These are phyloP conservation scores for Macroglossus sobrinus DNA, from an alignment of 2,113 vertebrate species.

Conservation along the genomic window DNA sequence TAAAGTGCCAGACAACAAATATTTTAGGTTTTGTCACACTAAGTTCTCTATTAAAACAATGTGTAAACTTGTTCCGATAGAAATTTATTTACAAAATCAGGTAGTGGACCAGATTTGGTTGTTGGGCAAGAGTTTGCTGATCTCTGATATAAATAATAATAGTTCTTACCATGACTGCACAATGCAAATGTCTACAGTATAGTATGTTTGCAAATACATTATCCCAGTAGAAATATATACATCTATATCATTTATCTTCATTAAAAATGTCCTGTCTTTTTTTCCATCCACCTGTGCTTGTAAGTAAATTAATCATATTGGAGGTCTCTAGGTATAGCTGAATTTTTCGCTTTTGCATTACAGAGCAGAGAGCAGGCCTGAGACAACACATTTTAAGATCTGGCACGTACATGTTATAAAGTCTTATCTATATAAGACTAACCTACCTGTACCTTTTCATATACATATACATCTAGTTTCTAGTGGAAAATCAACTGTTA, in stretches of 20 bases:
- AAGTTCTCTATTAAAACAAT: not conserved
- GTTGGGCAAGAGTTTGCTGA: not conserved
- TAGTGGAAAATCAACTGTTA: not conserved
- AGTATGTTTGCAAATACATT: not conserved
- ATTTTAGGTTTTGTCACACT: not conserved
- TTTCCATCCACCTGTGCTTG: not conserved
- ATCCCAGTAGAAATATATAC: not conserved
- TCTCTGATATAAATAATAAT: not conserved
- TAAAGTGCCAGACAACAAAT: not conserved
- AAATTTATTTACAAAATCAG: not conserved
- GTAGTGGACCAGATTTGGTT: not conserved
- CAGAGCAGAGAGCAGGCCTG: not conserved
- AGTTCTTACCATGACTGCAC: not conserved
- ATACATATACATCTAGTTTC: not conserved
- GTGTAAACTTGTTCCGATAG: not conserved
- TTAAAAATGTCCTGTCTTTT: not conserved
- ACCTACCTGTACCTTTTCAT: not conserved
- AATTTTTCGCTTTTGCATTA: not conserved
- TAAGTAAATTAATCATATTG: not conserved
- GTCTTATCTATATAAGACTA: not conserved
- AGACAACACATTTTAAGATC: not conserved
- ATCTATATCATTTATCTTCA: not conserved
- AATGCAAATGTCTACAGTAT: not conserved
- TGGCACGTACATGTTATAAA: not conserved
- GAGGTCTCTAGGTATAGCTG: fast-evolving